phyloP scores from a whole-genome alignment of 2,113 vertebrate species.

The Pica pica region DNA sequence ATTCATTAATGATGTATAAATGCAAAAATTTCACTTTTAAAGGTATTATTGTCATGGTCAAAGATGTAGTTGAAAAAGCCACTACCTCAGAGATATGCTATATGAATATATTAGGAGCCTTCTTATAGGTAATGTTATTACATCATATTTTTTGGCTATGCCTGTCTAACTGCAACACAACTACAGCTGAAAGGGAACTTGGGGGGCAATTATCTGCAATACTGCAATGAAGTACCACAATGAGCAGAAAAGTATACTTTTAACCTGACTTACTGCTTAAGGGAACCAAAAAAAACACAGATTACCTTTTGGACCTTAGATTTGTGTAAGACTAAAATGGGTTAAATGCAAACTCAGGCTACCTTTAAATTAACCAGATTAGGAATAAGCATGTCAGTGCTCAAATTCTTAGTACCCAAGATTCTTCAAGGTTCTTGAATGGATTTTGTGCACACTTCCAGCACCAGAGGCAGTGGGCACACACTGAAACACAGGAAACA shows the following conservation, averaged over 20 bases:
- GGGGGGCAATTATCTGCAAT: neutral
- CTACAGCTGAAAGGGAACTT: neutral
- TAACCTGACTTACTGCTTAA: neutral
- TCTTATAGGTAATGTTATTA: neutral
- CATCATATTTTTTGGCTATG: neutral
- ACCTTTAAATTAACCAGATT: neutral
- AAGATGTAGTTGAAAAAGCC: neutral
- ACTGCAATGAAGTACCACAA: neutral
- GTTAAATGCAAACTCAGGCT: neutral
- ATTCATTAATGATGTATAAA: neutral
- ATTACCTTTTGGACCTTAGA: neutral
- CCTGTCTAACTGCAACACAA: neutral
- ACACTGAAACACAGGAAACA: neutral
- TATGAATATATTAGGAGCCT: neutral
- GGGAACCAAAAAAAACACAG: accelerated
- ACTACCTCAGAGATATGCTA: neutral
- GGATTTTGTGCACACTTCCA: neutral
- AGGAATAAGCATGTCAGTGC: neutral
- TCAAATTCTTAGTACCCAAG: neutral
- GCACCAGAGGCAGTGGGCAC: neutral
- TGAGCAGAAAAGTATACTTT: neutral
- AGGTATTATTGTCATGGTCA: neutral
- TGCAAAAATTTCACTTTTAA: neutral
- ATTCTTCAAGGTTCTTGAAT: neutral
- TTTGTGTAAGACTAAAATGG: neutral